Evolutionary conservation across 2,888 invertebrate genomes (phyloP).

Genomic region (Tuta absoluta): DNA sequence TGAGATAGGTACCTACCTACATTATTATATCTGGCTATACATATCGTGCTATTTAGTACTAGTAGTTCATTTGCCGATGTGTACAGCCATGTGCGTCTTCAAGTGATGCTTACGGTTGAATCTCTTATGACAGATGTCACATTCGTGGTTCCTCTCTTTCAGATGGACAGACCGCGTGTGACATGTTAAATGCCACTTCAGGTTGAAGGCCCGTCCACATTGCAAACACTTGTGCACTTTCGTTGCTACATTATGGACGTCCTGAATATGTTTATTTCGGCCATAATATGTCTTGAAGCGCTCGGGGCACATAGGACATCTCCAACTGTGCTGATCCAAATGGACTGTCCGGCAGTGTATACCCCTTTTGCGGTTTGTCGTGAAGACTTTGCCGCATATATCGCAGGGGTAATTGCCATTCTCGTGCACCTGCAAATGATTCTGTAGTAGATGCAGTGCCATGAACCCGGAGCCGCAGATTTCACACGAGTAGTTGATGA

Average conservation of each 20-base stretch:
- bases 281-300: constrained; percentile 73
- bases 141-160: constrained; percentile 76
- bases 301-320: constrained; percentile 74
- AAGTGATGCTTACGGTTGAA: constrained; percentile 80
- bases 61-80: constrained; percentile 79
- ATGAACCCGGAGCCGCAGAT: constrained; percentile 73
- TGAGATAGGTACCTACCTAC: too few relatives aligned
- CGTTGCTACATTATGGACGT: constrained; percentile 72
- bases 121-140: constrained; percentile 76
- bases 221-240: constrained; percentile 72
- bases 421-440: constrained; percentile 73
- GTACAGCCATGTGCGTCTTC: constrained; percentile 80
- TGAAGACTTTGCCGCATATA: constrained; percentile 66
- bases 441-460: constrained; percentile 68
- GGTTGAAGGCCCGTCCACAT: constrained; percentile 68
- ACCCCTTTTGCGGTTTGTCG: constrained; percentile 64
- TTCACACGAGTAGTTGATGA: constrained; percentile 75
- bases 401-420: constrained; percentile 71
- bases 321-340: constrained; percentile 64
- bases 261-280: constrained; percentile 72
- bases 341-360: constrained; percentile 71
- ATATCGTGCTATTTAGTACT: too few relatives aligned
- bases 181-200: constrained; percentile 70
- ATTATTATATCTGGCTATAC: too few relatives aligned
- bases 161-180: constrained; percentile 71